phyloP scores from a whole-genome alignment of 2,797 vertebrate species.

The Xenops minutus region DNA sequence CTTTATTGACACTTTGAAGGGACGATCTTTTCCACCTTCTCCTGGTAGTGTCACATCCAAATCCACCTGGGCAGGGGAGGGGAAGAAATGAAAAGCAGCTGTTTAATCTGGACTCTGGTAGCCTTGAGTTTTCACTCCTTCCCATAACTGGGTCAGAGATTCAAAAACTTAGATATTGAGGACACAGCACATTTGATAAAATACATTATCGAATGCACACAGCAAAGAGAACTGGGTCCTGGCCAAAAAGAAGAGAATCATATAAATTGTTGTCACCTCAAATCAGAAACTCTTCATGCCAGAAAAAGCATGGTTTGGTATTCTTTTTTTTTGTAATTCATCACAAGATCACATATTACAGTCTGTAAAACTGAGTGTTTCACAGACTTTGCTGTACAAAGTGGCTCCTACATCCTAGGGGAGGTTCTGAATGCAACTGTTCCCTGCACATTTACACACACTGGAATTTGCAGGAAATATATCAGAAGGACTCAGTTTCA shows the following conservation, averaged over 20 bases:
- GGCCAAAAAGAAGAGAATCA: neutral
- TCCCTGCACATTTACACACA: neutral
- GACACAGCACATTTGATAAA: neutral
- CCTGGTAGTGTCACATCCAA: conserved; percentile 98
- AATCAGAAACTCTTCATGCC: neutral
- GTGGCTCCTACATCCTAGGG: neutral
- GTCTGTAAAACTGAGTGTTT: neutral
- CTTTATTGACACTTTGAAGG: conserved; percentile 97
- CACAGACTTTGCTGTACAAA: neutral
- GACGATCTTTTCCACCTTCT: conserved; percentile 98
- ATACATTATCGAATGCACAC: neutral
- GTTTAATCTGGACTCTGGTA: neutral
- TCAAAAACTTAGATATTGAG: neutral
- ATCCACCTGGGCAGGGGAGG: conserved; percentile 84
- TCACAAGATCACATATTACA: neutral
- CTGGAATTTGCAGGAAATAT: neutral
- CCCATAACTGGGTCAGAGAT: neutral
- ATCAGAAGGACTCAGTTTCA: neutral
- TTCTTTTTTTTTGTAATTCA: neutral
- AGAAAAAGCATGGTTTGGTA: neutral
- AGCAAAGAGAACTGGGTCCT: neutral
- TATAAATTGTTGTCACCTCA: neutral
- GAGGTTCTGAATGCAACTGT: neutral
- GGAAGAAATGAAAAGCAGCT: neutral
- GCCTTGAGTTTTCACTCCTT: neutral